Base-by-base conservation (phyloP, 2,888 invertebrate genomes). In the Drosophila trichaetosa region DNA sequence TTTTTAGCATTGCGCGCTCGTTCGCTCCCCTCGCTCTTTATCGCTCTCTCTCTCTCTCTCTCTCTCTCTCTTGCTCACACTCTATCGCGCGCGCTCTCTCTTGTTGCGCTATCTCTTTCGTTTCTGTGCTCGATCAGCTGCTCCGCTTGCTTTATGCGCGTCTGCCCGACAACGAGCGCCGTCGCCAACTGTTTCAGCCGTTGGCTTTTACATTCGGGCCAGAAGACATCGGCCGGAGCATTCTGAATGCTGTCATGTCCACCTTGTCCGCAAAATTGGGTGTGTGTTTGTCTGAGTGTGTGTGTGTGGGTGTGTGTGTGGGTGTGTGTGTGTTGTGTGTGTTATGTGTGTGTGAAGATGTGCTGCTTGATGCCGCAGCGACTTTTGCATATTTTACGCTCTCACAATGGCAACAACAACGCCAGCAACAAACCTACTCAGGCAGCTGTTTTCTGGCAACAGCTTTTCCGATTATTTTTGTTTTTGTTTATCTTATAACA, bases 111-210 rank as follows among this genome's bases (percentile, higher is more conserved):
- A n/a, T 38, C 73, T 51, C 76, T 42, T 16, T 73, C 73, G 62
- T 21, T 69, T 69, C 72, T 46, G 42, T 69, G 69, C 27, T 18
- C 70, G 68, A 68, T 78, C 46, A 53, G 69, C 65, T 68, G 68
- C 48, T 33, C 48, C 27, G 66, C 27, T 65, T 42, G 57, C 40
- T 66, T 49, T 49, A 64, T 62, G 69, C 67, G 69, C 69, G 81
- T 77, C 83, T 84, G 89, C 82, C 89, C 79, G 76, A 74, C 82
- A 87, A 74, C 76, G 76, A 84, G 79, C 71, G 62, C 74, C 84
- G 85, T 71, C 65, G 75, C 81, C 80, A 84, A 84, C 84, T 84
- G 83, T 82, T 84, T 64, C 16, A 29, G 73, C 51, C 33, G 62
- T 57, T 68, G 58, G 52, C 31, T 31, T 48, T 40, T 36, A 11